These are phyloP conservation scores for Apteryx mantelli DNA, from an alignment of 2,113 vertebrate genomes.

Conservation along the genomic window DNA sequence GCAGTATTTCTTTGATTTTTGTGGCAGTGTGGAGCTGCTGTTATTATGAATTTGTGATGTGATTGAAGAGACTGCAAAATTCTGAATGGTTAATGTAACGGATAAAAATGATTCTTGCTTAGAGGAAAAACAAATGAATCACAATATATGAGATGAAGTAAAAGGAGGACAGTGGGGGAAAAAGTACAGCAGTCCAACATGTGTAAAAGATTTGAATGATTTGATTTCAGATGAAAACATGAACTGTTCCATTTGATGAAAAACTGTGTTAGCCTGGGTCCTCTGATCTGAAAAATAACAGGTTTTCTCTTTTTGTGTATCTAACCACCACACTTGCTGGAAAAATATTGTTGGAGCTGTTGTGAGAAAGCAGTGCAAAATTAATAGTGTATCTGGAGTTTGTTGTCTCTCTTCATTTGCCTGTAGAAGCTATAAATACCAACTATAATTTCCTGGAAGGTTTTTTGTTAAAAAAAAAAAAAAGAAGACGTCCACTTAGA, in stretches of 20 bases:
- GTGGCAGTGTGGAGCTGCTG: background rate
- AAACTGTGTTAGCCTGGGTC: background rate
- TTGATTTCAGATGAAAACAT: background rate
- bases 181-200: background rate
- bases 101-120: background rate
- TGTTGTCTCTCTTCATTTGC: background rate
- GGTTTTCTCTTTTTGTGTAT: background rate
- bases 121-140: background rate
- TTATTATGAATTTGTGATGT: background rate
- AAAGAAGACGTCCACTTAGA: too few species aligned
- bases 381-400: background rate
- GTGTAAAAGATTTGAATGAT: background rate
- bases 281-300: background rate
- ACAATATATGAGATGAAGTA: background rate
- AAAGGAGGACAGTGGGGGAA: background rate
- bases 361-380: background rate
- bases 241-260: background rate
- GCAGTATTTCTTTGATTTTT: background rate
- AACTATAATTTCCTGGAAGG: background rate
- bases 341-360: background rate
- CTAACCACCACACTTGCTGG: background rate
- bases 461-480: too few species aligned
- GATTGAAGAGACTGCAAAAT: accelerated
- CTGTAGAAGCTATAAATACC: background rate
- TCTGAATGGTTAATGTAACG: background rate